Base-by-base conservation (phyloP, 2,113 vertebrate genomes). In the Phalacrocorax pelagicus region DNA sequence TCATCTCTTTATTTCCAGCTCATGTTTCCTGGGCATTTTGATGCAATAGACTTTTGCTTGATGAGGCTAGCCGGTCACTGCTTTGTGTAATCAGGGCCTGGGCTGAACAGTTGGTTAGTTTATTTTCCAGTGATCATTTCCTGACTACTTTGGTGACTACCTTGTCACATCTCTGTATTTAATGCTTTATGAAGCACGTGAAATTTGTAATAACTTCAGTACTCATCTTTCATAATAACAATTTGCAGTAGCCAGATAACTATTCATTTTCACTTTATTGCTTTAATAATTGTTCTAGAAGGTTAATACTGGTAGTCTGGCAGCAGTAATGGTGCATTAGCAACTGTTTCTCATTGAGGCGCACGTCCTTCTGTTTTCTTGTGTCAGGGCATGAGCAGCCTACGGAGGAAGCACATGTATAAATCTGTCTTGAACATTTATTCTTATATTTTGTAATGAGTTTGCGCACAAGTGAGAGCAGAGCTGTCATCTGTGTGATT, bases 201-300 rank as follows among this genome's bases (percentile, higher is more conserved):
- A n/a, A 75, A 71, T 52, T 55, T 57, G 32, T 75, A 75, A 58
- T 65, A 79, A 72, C 81, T 92, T 78, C 32, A 75, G 69, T 83
- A 57, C 38, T 93, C 55, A 12, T 92, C 96, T 96, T 96, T 96
- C 52, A 40, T 91, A 44, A 34, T 86, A 71, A 2, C 58, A 74
- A 47, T 95, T 96, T 93, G 58, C 36, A 40, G 38, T 79, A 81
- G 42, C 57, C 80, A 67, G 38, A 11, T 86, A 94, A 92, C 32
- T 42, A 49, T 88, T 93, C 0, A 5, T 81, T 92, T 77, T 82
- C 19, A 51, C 51, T 70, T 92, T 73, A 93, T 54, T 44, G 36
- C 73, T 88, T 47, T 87, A 81, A 65, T 80, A 87, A 83, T 75
- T 59, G 55, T 74, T 80, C 40, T 59, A 12, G 66, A 77, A 95